These are phyloP conservation scores for Tautogolabrus adspersus DNA, from an alignment of 2,113 vertebrate species.

Conservation along the genomic window DNA sequence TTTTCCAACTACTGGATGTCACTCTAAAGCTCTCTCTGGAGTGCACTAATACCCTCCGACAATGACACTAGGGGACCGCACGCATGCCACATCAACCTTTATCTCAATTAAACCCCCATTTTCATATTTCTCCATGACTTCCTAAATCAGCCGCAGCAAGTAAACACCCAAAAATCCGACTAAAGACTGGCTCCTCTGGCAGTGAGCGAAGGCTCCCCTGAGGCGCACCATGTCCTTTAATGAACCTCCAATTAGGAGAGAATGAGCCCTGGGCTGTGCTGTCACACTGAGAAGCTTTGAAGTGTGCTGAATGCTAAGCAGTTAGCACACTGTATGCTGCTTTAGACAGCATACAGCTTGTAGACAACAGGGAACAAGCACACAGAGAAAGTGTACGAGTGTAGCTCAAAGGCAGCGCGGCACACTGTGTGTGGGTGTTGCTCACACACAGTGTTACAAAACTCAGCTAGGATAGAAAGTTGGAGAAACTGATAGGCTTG, in stretches of 20 bases:
- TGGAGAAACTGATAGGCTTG: slow-evolving; percentile 28
- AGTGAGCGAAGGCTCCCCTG: slow-evolving; percentile 58
- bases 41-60: slow-evolving; percentile 46
- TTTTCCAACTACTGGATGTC: slow-evolving; percentile 25
- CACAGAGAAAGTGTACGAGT: slow-evolving; percentile 50
- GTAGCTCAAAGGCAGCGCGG: slow-evolving; percentile 59
- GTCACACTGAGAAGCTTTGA: slow-evolving; percentile 76
- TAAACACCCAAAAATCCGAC: slow-evolving; percentile 70
- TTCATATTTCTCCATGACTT: slow-evolving; percentile 66
- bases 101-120: slow-evolving; percentile 79
- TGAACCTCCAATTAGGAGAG: slow-evolving; percentile 82
- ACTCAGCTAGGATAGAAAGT: slow-evolving; percentile 22
- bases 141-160: slow-evolving; percentile 69
- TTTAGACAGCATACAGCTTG: slow-evolving; percentile 56
- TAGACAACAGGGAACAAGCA: slow-evolving; percentile 62
- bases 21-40: slow-evolving; percentile 38
- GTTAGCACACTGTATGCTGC: slow-evolving; percentile 53
- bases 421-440: slow-evolving; percentile 50
- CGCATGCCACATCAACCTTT: slow-evolving; percentile 57
- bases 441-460: slow-evolving; percentile 38
- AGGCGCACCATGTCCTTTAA: slow-evolving; percentile 77
- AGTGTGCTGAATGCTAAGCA: slow-evolving; percentile 76
- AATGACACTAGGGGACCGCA: slow-evolving; percentile 60
- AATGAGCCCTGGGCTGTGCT: slow-evolving; percentile 76
- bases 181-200: slow-evolving; percentile 62